Percentiles rank a stretch among this genome's conserved stretches.
Evolutionary conservation across 2,888 invertebrate genomes (phyloP).

Genomic region (Drosophila anomalata): DNA sequence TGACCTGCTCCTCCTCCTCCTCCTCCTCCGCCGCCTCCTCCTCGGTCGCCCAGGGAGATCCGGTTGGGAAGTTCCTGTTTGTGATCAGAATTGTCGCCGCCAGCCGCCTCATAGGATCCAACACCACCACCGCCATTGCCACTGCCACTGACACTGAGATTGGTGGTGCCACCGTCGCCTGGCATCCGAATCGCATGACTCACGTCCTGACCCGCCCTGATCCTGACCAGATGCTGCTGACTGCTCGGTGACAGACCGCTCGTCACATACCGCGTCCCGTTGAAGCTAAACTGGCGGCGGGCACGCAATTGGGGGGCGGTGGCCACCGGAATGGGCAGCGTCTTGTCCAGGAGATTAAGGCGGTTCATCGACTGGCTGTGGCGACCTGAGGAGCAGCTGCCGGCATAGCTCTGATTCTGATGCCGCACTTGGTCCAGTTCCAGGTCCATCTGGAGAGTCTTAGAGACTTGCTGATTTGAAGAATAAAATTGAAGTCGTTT

Average conservation of each 20-base stretch:
- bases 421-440: background rate
- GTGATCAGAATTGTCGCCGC: background rate
- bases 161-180: background rate
- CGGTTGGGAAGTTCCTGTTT: background rate
- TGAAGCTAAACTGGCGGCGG: conserved; percentile 49
- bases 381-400: background rate
- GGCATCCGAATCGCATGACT: background rate
- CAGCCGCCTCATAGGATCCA: background rate
- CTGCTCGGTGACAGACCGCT: conserved; percentile 22
- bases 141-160: background rate
- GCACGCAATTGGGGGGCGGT: conserved; percentile 41
- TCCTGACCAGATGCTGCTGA: conserved; percentile 1
- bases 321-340: conserved; percentile 32
- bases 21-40: background rate
- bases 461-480: too few species aligned
- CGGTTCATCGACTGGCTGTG: background rate
- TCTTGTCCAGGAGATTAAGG: conserved; percentile 44
- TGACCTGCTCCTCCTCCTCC: too few species aligned
- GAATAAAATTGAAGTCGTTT: too few species aligned
- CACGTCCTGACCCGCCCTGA: conserved; percentile 15
- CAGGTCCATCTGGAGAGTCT: too few species aligned
- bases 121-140: background rate
- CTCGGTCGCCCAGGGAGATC: background rate
- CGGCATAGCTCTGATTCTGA: background rate
- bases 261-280: conserved; percentile 50